Evolutionary conservation across 30 jellyfish, hydroid and myxozoan genomes (phyloP).

Genomic region (Mastigias papua): DNA sequence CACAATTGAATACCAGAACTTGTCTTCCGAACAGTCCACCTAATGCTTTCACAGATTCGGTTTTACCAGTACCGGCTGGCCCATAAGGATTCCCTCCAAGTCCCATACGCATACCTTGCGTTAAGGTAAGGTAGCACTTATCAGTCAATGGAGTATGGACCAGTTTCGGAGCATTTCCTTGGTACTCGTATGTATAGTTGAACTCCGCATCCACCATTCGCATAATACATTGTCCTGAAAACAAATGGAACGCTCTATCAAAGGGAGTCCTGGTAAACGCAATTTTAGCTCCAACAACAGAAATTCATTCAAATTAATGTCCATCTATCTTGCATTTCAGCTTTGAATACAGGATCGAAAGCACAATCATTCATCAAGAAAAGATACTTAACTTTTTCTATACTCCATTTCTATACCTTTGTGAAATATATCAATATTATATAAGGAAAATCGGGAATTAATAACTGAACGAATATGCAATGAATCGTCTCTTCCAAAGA

Average conservation of each 20-base stretch:
- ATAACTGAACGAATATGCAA: too few species aligned
- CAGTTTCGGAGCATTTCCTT: constrained; percentile 99
- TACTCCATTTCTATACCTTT: too few species aligned
- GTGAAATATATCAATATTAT: too few species aligned
- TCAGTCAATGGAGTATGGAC: constrained; percentile 99
- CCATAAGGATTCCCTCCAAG: constrained; percentile 99
- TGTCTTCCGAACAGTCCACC: constrained; percentile 99
- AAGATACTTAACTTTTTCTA: too few species aligned
- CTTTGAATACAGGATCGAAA: too few species aligned
- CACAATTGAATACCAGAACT: constrained; percentile 97
- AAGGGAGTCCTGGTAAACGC: not conserved
- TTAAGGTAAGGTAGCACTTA: constrained; percentile 94
- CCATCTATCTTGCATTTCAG: too few species aligned
- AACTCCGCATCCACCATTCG: constrained; percentile 99
- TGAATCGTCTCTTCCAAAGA: too few species aligned
- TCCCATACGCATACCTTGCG: constrained; percentile 99
- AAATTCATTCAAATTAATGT: too few species aligned
- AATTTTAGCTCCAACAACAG: too few species aligned
- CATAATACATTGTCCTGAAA: constrained; percentile 90
- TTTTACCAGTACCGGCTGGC: constrained; percentile 99
- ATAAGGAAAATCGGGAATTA: too few species aligned
- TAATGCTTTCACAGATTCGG: constrained; percentile 96
- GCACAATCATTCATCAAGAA: too few species aligned
- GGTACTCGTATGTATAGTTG: constrained; percentile 96
- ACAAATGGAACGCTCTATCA: not conserved